phyloP scores from a whole-genome alignment of 2,888 invertebrate genomes.

The Diaphora mendica region DNA sequence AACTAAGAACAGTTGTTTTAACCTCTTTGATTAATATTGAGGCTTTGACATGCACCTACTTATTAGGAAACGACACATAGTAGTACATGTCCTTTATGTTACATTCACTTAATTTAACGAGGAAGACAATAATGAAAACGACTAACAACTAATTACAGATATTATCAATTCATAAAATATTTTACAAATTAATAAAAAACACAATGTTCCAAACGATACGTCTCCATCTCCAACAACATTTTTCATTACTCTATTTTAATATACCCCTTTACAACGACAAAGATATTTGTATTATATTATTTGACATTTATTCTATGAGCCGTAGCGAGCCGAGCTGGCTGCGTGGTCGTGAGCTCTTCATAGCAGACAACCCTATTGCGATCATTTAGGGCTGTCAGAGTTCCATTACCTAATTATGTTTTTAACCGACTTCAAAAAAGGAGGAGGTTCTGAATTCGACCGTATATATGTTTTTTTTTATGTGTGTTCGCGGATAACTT shows the following conservation, averaged over 20 bases:
- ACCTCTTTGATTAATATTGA: background rate
- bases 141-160: background rate
- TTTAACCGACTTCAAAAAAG: too few species aligned
- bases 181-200: background rate
- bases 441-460: too few species aligned
- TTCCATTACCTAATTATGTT: background rate
- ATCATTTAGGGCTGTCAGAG: conserved; percentile 7
- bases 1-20: background rate
- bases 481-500: too few species aligned
- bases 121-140: background rate
- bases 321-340: conserved; percentile 1
- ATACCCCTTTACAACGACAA: conserved; percentile 1
- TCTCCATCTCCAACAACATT: background rate
- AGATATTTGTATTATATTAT: conserved; percentile 17
- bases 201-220: background rate
- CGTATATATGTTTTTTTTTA: too few species aligned
- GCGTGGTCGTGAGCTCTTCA: background rate
- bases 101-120: background rate
- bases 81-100: background rate
- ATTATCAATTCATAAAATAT: background rate
- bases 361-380: conserved; percentile 2
- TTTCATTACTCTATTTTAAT: conserved; percentile 1
- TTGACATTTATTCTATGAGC: conserved; percentile 21
- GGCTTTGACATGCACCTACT: background rate
- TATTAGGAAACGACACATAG: too few species aligned